phyloP scores from a whole-genome alignment of 1,140 invertebrate species.

The Steinernema feltiae region DNA sequence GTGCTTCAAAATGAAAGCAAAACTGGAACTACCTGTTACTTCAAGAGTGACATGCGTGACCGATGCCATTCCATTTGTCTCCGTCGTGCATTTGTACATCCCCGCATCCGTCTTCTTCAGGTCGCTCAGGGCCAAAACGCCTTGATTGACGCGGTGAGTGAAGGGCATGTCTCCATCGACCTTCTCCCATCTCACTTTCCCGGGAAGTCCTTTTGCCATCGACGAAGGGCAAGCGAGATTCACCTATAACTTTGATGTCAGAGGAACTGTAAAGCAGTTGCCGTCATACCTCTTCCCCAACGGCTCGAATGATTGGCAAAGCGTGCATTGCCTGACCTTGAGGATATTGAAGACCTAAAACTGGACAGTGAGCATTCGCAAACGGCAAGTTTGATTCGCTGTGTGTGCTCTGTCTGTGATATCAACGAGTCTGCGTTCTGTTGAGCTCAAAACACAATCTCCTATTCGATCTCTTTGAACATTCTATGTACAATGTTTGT shows the following conservation, averaged over 20 bases:
- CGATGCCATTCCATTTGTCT: constrained; percentile 25
- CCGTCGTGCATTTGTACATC: constrained; percentile 34
- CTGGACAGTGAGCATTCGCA: neutral
- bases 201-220: neutral
- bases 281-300: neutral
- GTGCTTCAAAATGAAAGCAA: neutral
- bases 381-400: neutral
- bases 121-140: constrained; percentile 27
- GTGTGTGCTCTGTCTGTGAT: neutral
- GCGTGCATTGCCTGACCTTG: constrained; percentile 1
- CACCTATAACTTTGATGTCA: neutral
- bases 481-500: neutral
- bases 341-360: neutral
- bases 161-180: constrained; percentile 28
- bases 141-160: constrained; percentile 31
- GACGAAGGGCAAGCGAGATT: neutral
- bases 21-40: constrained; percentile 34
- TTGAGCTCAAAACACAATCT: no score
- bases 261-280: neutral
- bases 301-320: neutral
- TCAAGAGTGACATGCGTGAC: constrained; percentile 33
- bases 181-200: constrained; percentile 30
- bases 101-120: constrained; percentile 38
- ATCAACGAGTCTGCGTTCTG: no score
- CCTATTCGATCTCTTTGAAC: no score